phyloP scores from a whole-genome alignment of 2,888 invertebrate species.

The Polydrusus cervinus region DNA sequence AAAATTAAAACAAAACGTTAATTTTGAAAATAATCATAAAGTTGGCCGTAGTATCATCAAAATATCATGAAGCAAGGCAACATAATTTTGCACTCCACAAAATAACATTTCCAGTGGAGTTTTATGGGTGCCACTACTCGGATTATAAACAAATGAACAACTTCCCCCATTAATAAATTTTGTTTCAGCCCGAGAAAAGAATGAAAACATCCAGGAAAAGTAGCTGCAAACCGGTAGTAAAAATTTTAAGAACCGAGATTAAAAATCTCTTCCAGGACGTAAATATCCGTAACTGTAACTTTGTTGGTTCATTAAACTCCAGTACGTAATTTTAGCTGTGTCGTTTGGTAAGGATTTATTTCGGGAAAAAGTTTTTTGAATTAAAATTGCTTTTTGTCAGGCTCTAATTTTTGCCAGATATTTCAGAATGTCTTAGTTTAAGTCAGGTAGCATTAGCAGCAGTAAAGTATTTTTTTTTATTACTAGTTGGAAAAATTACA shows the following conservation, averaged over 20 bases:
- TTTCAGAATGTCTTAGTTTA: not conserved
- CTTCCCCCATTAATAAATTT: conserved; percentile 34
- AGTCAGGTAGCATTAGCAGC: not conserved
- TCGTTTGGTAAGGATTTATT: conserved; percentile 42
- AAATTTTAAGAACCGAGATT: conserved; percentile 35
- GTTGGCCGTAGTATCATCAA: not conserved
- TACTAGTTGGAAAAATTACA: too few relatives aligned
- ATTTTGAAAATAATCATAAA: conserved; percentile 12
- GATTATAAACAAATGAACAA: conserved; percentile 29
- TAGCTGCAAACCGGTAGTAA: conserved; percentile 36
- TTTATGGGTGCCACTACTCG: conserved; percentile 19
- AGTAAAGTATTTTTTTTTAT: not conserved
- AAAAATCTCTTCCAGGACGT: conserved; percentile 41
- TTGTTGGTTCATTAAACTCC: conserved; percentile 46
- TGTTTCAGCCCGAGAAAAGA: conserved; percentile 21
- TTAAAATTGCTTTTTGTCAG: conserved; percentile 27
- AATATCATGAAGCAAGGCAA: conserved; percentile 1
- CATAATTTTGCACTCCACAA: conserved; percentile 30
- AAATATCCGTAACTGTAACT: conserved; percentile 41
- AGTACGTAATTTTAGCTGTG: conserved; percentile 38
- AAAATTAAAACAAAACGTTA: not conserved
- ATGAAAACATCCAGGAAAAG: conserved; percentile 25
- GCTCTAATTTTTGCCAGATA: not conserved
- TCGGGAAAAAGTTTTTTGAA: conserved; percentile 15
- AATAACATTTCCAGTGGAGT: conserved; percentile 22